Base-by-base conservation (phyloP, 2,888 invertebrate genomes). In the Agrochola lota region DNA sequence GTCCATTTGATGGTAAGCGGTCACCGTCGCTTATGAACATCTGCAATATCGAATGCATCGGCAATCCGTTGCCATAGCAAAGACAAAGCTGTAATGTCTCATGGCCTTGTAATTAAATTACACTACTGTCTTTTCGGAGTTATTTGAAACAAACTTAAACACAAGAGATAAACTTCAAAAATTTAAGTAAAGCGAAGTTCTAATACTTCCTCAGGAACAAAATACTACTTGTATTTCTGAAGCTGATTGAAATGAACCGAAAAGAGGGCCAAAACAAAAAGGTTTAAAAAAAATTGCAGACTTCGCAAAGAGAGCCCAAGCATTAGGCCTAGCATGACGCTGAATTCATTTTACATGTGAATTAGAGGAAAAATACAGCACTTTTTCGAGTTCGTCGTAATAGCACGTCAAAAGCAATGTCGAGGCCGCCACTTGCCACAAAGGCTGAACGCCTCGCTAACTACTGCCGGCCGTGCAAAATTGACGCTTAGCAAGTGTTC, bases 361-460 rank as follows among this genome's bases (percentile, higher is more conserved):
- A 59, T n/a, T 60, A 66, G 15, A 26, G 30, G 57, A 43, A 69
- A 66, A 60, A 80, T 59, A n/a, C 30, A 35, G 57, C 17, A 26
- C 0, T 84, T 60, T 78, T 84, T 40, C 30, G 23, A 57, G 57
- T 60, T 60, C 35, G 11, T 17, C 23, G 30, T 55, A 55, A 59
- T 35, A 40, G 63, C 55, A 66, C 49, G 30, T 81, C 85, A 85
- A 73, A 85, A 55, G 67, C 71, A 77, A 64, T 85, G 73, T 57
- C 68, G 81, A 85, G 75, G 85, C 81, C 69, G 62, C 49, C 68
- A 59, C 70, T 70, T n/a, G 68, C n/a, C n/a, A 77, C 85, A 81
- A 83, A 74, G 83, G 60, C 76, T 57, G 43, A 68, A 71, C 52
- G 68, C 43, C 57, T 52, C 66, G 57, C 57, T 46, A 46, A 40